phyloP scores from a whole-genome alignment of 2,888 invertebrate genomes.

The Nemurella pictetii region DNA sequence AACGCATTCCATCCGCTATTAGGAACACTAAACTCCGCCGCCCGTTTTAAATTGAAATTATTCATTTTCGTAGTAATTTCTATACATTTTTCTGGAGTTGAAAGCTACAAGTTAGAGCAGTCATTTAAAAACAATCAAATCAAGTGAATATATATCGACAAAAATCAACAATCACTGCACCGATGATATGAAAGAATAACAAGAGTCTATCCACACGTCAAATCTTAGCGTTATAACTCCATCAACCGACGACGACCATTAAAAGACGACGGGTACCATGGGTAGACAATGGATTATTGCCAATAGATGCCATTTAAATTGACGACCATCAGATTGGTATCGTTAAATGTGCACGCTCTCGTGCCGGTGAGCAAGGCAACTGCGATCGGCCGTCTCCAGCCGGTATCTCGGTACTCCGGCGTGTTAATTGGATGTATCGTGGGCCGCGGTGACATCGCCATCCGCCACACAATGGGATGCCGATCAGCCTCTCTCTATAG shows the following conservation, averaged over 20 bases:
- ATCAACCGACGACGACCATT: not conserved
- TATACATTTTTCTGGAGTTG: no score
- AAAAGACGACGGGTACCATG: not conserved
- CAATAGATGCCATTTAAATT: not conserved
- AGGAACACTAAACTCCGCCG: no score
- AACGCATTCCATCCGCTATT: no score
- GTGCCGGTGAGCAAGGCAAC: not conserved
- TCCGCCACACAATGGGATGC: not conserved
- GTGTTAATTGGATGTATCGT: not conserved
- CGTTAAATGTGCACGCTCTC: not conserved
- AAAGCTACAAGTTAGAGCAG: no score
- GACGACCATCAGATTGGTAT: not conserved
- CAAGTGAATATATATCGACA: not conserved
- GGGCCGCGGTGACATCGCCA: not conserved
- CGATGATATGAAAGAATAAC: not conserved
- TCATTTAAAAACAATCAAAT: not conserved
- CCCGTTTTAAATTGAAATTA: no score
- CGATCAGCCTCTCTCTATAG: not conserved
- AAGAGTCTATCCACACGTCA: not conserved
- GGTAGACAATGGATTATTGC: not conserved
- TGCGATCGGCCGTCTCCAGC: not conserved
- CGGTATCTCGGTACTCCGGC: no score
- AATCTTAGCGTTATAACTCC: not conserved
- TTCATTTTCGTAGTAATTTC: no score
- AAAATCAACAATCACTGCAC: not conserved